Base-by-base conservation (phyloP, 2,888 invertebrate genomes). In the Tipula unca region DNA sequence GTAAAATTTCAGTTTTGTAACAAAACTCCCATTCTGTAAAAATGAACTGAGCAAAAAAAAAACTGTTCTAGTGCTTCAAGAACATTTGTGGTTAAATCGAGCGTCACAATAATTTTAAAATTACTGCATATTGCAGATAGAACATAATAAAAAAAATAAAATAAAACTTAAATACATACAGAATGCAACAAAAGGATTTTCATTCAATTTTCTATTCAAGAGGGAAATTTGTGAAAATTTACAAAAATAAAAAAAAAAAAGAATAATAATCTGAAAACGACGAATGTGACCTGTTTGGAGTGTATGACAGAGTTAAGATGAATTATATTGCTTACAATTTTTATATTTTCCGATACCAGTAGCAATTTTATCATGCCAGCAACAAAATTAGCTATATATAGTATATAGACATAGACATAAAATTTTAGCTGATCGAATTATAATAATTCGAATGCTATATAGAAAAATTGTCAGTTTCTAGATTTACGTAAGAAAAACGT, bases 51-150 rank as follows among this genome's bases (percentile, higher is more conserved):
- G 25, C 6, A 69, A 25, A 20, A 25, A 69, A 69, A 20, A 69
- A 20, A 69, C 6, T 69, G 10, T 69, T 69, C 69, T 69, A 69
- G 69, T 69, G 69, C 69, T 69, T 69, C 69, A 69, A 69, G 69
- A 69, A 69, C 69, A 69, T 69, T 69, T 69, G 69, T 69, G 69
- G 69, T 69, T 69, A 69, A 69, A 69, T 69, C 69, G 69, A 69
- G 69, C 69, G 69, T 69, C 69, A 69, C 69, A 69, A 69, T 69
- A 69, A 69, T 69, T 69, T 69, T 69, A 69, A 69, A 69, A 69
- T 69, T 69, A 69, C 69, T 69, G 69, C 69, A 69, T 69, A 69
- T 69, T 69, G 69, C 69, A 69, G 69, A 69, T 69, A 69, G 69
- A 69, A 69, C 69, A 69, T 69, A 69, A 69, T 69, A 69, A 69